phyloP scores from a whole-genome alignment of 2,888 invertebrate genomes.

The Scaptomyza caliginosa region DNA sequence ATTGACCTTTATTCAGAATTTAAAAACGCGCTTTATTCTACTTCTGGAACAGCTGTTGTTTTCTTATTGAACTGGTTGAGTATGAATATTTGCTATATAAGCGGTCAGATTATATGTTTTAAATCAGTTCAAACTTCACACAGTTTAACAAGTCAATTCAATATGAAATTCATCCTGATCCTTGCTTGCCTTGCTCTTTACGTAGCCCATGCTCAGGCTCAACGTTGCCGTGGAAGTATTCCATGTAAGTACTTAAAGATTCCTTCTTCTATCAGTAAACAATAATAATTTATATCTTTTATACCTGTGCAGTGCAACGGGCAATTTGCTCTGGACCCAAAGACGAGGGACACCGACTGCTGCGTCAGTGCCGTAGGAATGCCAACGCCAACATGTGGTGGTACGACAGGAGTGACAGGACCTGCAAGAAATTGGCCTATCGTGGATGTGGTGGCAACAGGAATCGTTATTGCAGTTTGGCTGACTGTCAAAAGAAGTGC shows the following conservation, averaged over 20 bases:
- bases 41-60: not conserved
- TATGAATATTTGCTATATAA: constrained; percentile 11
- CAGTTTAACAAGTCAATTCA: not conserved
- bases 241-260: not conserved
- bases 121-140: constrained; percentile 19
- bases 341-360: not conserved
- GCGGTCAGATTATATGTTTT: not conserved
- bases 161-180: constrained; percentile 42
- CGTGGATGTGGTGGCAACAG: constrained; percentile 21
- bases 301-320: rapidly evolving
- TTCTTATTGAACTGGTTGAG: not conserved
- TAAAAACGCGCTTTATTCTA: not conserved
- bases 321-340: not conserved
- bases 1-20: not conserved
- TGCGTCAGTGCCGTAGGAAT: not conserved
- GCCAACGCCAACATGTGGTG: constrained; percentile 6
- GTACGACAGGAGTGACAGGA: not conserved
- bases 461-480: constrained; percentile 14
- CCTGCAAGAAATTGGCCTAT: constrained; percentile 1
- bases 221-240: not conserved
- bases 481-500: not conserved
- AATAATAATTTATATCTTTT: too few relatives aligned
- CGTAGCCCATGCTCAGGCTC: constrained; percentile 19
- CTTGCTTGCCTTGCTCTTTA: constrained; percentile 26
- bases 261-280: not conserved